Conservation (phyloP, 2,888 invertebrate species). For the Venustoraphidia nigricollis region DNA sequence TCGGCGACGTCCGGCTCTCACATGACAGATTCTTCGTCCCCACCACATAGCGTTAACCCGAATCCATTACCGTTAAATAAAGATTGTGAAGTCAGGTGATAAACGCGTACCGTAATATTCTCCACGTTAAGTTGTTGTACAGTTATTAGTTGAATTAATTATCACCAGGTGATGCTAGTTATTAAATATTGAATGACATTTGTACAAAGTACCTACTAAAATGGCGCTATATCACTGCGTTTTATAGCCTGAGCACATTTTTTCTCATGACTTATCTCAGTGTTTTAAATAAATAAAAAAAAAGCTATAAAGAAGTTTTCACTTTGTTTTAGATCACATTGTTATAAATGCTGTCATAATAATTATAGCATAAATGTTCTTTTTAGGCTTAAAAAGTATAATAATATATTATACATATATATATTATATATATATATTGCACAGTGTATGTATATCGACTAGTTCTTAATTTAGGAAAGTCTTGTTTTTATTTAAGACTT, state of each 20-base stretch:
- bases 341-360: constrained; percentile 6
- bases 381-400: background rate
- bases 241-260: too few species aligned
- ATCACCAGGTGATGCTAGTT: too few species aligned
- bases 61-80: constrained; percentile 46
- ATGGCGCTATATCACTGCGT: too few species aligned
- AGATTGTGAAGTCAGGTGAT: constrained; percentile 84
- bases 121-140: too few species aligned
- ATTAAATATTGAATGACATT: too few species aligned
- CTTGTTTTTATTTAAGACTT: too few species aligned
- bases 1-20: constrained; percentile 7
- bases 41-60: constrained; percentile 11
- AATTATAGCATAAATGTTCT: constrained; percentile 2
- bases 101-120: constrained; percentile 24
- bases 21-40: constrained; percentile 4
- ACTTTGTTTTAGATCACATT: constrained; percentile 8
- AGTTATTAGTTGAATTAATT: too few species aligned
- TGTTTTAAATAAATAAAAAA: too few species aligned
- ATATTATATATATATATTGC: background rate
- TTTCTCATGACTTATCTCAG: too few species aligned
- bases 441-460: too few species aligned
- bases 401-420: background rate
- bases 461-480: too few species aligned
- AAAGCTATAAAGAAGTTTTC: constrained; percentile 1
- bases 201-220: too few species aligned